A percentile compares a stretch with the other conserved stretches of the same genome.
phyloP scores from a whole-genome alignment of 2,888 invertebrate species.

The Eilema griseolum region DNA sequence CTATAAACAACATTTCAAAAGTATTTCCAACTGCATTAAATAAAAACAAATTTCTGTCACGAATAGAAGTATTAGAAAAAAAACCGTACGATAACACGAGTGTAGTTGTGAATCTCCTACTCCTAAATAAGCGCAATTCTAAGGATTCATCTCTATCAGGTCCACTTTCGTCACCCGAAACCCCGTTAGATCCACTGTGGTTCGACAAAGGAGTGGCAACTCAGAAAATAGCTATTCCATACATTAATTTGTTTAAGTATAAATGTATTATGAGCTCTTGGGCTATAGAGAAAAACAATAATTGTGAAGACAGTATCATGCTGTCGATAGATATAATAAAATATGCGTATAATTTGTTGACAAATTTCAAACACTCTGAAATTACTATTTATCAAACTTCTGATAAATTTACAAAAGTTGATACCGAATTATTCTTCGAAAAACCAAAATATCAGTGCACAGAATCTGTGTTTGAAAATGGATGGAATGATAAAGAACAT shows the following conservation, averaged over 20 bases:
- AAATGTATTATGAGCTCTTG: constrained; percentile 22
- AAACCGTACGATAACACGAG: constrained; percentile 4
- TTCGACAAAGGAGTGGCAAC: constrained; percentile 43
- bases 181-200: constrained; percentile 30
- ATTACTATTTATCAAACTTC: constrained; percentile 28
- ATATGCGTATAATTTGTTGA: constrained; percentile 61
- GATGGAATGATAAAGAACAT: constrained; percentile 50
- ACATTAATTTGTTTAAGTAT: constrained; percentile 39
- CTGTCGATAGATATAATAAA: constrained; percentile 58
- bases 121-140: neutral
- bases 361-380: constrained; percentile 38
- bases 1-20: constrained; percentile 7
- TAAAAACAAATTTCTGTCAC: constrained; percentile 21
- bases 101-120: constrained; percentile 17
- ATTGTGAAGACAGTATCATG: constrained; percentile 27
- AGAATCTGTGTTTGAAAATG: constrained; percentile 59
- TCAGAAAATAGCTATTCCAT: constrained; percentile 26
- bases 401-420: constrained; percentile 13
- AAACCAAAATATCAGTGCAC: constrained; percentile 52
- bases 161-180: no score
- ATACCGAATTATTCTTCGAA: neutral
- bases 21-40: constrained; percentile 16
- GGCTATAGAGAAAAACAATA: constrained; percentile 11
- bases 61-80: neutral
- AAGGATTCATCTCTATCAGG: no score